Evolutionary conservation across 2,888 invertebrate genomes (phyloP), one percentile per base, ranked within the genome.

Genomic region (Artemia sinica): DNA sequence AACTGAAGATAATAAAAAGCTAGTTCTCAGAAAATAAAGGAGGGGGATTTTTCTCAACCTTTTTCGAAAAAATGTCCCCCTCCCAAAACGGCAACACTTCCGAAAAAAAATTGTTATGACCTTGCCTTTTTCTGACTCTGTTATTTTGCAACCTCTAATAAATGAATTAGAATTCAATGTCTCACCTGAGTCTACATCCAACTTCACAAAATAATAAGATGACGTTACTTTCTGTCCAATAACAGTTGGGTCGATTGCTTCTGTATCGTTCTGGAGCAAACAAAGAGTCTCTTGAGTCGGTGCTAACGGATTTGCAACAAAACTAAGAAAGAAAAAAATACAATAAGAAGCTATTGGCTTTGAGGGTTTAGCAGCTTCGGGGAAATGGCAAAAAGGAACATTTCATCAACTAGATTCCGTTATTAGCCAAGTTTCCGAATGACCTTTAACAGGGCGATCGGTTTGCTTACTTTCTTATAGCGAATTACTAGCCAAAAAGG

Each of bases 201-300:
- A 81, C 79, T 93, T 93, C 75, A 91, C 90, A 91, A 93, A 91
- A 82, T 93, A 93, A 79, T 93, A 93, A 81, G 91, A 89, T 78
- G 91, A 92, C 75, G 89, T 89, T 41, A 91, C 87, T 70, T 88
- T 82, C 78, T 85, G 83, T 2, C 92, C 88, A 68, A 85, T 83
- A 11, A 89, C 89, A 74, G 87, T 86, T 0, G 92, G 92, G 78
- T 92, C 91, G 76, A 87, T 88, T 68, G 92, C 91, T 73, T 89
- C 86, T 0, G 93, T 92, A 77, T 92, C 92, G 79, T 93, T 93
- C 79, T 92, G 92, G 74, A 93, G 81, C 76, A 91, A 85, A 77
- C 92, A 92, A 71, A 90, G 50, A 52, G 92, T 92, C 78, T 92
- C 91, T 80, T 92, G 93, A 70, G 89, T 86, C 1, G 93, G 92